Percentiles rank a stretch among this genome's conserved stretches.
Conservation (phyloP, 2,888 invertebrate genomes). For the Tillus elongatus region DNA sequence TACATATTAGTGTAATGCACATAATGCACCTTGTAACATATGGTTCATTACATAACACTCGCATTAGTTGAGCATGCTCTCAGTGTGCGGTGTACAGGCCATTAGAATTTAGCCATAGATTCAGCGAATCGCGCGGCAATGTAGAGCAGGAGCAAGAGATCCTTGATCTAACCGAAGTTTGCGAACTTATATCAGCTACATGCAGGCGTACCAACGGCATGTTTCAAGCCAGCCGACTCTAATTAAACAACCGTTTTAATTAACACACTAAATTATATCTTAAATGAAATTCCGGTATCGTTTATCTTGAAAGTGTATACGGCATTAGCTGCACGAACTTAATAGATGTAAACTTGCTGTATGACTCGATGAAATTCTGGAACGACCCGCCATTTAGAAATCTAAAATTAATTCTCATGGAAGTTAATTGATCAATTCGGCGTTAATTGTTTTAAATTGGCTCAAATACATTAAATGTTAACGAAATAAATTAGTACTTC, state of each 20-base stretch:
- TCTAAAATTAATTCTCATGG: too few relatives aligned
- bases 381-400: too few relatives aligned
- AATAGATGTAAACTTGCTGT: too few relatives aligned
- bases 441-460: too few relatives aligned
- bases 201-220: constrained; percentile 37
- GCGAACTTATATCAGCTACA: constrained; percentile 39
- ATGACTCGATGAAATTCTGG: too few relatives aligned
- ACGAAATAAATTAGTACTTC: too few relatives aligned
- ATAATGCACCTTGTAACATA: too few relatives aligned
- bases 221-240: constrained; percentile 39
- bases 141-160: constrained; percentile 30
- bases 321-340: constrained; percentile 8
- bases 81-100: constrained; percentile 2
- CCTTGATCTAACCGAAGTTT: constrained; percentile 36
- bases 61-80: constrained; percentile 3
- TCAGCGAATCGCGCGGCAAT: constrained; percentile 28
- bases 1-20: too few relatives aligned
- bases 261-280: constrained; percentile 45
- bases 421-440: too few relatives aligned
- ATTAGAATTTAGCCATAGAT: neutral
- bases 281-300: constrained; percentile 43
- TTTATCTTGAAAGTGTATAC: constrained; percentile 34
- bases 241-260: constrained; percentile 47
- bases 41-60: too few relatives aligned
- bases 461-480: too few relatives aligned